Evolutionary conservation across 2,888 invertebrate genomes (phyloP), one percentile per base, ranked within the genome.

Genomic region (Tricholauxania praeusta): DNA sequence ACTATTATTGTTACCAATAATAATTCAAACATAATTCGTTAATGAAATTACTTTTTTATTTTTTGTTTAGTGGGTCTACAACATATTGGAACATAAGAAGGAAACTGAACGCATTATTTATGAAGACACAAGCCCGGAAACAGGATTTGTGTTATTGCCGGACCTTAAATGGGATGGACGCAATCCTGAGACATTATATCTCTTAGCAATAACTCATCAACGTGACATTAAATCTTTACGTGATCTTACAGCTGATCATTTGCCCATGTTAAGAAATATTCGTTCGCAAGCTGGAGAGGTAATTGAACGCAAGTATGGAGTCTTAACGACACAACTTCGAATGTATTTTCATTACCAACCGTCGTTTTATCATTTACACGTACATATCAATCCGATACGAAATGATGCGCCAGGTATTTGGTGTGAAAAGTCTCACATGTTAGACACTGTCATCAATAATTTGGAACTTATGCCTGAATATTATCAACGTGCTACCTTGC

Each of bases 161-260:
- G 99, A 99, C 88, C 89, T 98, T 72, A 99, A 99, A 87, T 99
- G 99, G 99, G 95, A 98, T 87, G 95, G 96, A 15, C 88, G 89
- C 63, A 89, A 89, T 74, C 78, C 92, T 19, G 94, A 95, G 81
- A 93, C 93, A 0, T 87, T 99, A 15, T 97, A 99, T 85, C 87
- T 96, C 10, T 88, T 97, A 71, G 98, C 95, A 0, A 92, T 99
- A 72, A 90, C 93, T 0, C 91, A 93, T 78, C 89, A 91, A 76
- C 91, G 89, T 78, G 92, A 90, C 65, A 90, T 99, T 8, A 93
- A 92, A 85, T 96, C 96, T 0, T 81, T 99, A 51, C 89, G 99
- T 79, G 97, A 98, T 85, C 89, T 99, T 71, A 92, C 91, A 71
- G 89, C 82, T 0, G 89, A 89, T 1, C 96, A 98, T 88, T 86